Evolutionary conservation across 30 jellyfish, hydroid and myxozoan genomes (phyloP).

Genomic region (Phacellophora camtschatica): DNA sequence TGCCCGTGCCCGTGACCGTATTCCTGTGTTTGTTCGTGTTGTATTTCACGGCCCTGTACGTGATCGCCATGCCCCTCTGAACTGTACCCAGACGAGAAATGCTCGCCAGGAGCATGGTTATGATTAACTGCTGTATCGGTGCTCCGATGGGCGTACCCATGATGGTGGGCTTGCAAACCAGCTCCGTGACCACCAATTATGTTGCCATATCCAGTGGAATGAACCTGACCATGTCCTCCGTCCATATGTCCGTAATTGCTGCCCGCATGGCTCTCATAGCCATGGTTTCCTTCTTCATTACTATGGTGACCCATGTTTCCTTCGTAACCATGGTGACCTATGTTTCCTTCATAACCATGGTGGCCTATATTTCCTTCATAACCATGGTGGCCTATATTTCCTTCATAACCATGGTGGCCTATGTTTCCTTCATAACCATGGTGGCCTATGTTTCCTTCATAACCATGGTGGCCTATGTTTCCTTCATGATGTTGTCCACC

Average conservation of each 20-base stretch:
- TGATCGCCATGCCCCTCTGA: background rate
- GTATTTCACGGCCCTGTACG: background rate
- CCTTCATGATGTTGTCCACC: background rate
- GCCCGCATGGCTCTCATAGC: too few relatives aligned
- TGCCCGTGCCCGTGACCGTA: conserved; percentile 20
- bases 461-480: conserved; percentile 1
- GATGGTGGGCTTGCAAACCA: conserved; percentile 45
- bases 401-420: conserved; percentile 11
- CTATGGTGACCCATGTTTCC: background rate
- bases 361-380: background rate
- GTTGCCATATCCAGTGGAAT: conserved; percentile 44
- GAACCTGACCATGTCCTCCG: conserved; percentile 5
- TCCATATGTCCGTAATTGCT: background rate
- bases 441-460: background rate
- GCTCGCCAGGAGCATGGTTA: background rate
- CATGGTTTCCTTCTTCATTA: background rate
- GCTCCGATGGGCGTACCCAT: too few relatives aligned
- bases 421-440: background rate
- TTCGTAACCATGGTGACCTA: background rate
- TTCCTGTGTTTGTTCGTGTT: background rate
- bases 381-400: too few relatives aligned
- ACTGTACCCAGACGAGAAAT: conserved; percentile 3
- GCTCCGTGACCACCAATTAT: conserved; percentile 51
- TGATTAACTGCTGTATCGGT: conserved; percentile 26
- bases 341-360: background rate